Evolutionary conservation across 2,888 invertebrate species (phyloP).

Genomic region (Schrankia costaestrigalis): DNA sequence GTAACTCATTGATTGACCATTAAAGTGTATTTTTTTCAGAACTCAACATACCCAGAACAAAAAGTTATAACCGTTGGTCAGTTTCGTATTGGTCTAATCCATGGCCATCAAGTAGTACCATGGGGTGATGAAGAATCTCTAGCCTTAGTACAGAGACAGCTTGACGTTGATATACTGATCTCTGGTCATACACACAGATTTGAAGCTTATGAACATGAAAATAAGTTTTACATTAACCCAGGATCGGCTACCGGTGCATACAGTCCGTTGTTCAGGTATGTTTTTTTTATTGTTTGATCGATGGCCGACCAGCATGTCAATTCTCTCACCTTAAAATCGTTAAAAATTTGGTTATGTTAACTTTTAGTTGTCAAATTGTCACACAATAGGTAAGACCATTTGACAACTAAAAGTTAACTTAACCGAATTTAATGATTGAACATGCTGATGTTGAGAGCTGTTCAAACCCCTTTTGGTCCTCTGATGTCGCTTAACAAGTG

Average conservation of each 20-base stretch:
- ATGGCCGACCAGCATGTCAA: too few relatives aligned
- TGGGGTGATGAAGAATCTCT: conserved; percentile 97
- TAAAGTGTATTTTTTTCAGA: conserved; percentile 84
- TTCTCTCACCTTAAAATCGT: too few relatives aligned
- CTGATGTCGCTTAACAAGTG: too few relatives aligned
- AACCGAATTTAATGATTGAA: too few relatives aligned
- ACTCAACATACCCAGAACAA: conserved; percentile 96
- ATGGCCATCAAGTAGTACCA: conserved; percentile 99
- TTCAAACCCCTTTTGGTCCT: too few relatives aligned
- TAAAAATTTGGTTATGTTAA: too few relatives aligned
- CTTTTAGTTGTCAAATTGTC: too few relatives aligned
- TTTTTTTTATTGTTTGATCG: not conserved
- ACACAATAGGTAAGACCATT: too few relatives aligned
- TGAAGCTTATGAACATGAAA: conserved; percentile 98
- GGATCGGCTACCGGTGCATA: conserved; percentile 99
- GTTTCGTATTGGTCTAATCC: conserved; percentile 97
- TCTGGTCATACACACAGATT: conserved; percentile 99
- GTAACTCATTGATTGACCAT: too few relatives aligned
- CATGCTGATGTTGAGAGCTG: too few relatives aligned
- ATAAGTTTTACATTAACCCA: conserved; percentile 99
- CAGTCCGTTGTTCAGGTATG: conserved; percentile 93
- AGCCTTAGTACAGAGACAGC: conserved; percentile 95
- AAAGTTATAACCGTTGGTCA: conserved; percentile 99
- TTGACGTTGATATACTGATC: conserved; percentile 99
- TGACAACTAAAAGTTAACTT: too few relatives aligned